Conservation (phyloP, 2,797 vertebrate species). For the Allochrocebus solatus region DNA sequence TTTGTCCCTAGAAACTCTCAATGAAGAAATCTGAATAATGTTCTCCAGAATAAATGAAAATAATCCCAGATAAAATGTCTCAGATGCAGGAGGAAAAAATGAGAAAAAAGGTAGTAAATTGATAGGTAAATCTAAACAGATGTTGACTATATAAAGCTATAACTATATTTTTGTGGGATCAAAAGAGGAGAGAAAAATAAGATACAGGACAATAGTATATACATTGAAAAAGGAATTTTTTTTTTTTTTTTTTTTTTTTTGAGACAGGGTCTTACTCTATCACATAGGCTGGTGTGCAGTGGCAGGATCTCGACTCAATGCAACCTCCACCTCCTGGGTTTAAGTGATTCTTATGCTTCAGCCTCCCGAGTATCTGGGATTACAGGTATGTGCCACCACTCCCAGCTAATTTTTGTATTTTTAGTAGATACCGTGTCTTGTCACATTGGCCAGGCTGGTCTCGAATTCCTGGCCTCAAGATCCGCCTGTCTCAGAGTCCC, state of each 20-base stretch:
- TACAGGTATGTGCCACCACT: background rate
- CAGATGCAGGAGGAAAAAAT: background rate
- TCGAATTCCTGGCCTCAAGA: background rate
- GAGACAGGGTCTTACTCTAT: background rate
- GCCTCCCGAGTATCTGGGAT: background rate
- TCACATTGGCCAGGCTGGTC: background rate
- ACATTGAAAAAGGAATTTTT: background rate
- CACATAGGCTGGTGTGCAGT: background rate
- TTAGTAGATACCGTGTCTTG: background rate
- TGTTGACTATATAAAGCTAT: background rate
- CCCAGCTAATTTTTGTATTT: background rate
- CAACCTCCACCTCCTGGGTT: background rate
- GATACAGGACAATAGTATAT: background rate
- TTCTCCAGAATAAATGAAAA: background rate
- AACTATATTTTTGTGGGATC: background rate
- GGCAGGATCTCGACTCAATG: background rate
- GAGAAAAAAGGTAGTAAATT: background rate
- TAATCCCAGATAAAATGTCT: background rate
- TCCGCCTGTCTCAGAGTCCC: background rate
- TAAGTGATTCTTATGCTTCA: background rate
- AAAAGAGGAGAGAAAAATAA: background rate
- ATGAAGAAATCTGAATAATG: background rate
- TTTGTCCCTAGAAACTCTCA: background rate
- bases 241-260: background rate
- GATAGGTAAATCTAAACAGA: background rate